A percentile compares a stretch with the other conserved stretches of the same genome.
Evolutionary conservation across 1,140 invertebrate species (phyloP).

Genomic region (Drosophila kikkawai): DNA sequence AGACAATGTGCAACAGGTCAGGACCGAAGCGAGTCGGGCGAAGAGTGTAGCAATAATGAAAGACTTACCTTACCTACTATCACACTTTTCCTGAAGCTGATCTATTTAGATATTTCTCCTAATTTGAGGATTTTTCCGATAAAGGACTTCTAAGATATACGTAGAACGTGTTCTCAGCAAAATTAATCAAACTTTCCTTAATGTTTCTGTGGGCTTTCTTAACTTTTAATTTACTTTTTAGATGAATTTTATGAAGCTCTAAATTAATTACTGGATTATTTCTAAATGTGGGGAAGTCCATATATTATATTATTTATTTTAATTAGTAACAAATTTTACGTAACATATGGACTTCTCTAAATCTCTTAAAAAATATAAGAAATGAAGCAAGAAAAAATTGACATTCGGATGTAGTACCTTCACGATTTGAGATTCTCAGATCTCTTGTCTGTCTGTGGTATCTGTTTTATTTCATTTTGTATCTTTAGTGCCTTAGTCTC

Average conservation of each 20-base stretch:
- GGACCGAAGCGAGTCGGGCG: conserved; percentile 38
- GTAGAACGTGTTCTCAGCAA: not conserved
- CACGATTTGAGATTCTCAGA: conserved; percentile 9
- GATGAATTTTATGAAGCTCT: not conserved
- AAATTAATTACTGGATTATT: not conserved
- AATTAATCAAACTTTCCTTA: not conserved
- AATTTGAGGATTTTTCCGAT: not conserved
- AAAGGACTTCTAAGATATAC: not conserved
- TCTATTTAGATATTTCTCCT: conserved; percentile 1
- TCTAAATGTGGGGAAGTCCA: not conserved
- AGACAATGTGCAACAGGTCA: conserved; percentile 84
- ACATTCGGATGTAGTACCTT: conserved; percentile 63
- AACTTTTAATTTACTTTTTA: not conserved
- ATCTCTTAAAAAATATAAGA: conserved; percentile 16
- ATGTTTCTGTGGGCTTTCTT: not conserved
- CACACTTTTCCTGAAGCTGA: conserved; percentile 12
- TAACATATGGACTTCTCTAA: conserved; percentile 5
- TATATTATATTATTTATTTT: not conserved
- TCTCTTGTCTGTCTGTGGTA: conserved; percentile 31
- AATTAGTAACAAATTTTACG: too few relatives aligned
- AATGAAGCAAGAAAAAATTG: conserved; percentile 60
- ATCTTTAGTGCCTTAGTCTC: conserved; percentile 23
- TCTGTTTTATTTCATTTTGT: conserved; percentile 26
- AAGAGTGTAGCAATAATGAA: conserved; percentile 14
- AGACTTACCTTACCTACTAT: conserved; percentile 3